A percentile compares a stretch with the other conserved stretches of the same genome.
phyloP scores from a whole-genome alignment of 1,140 invertebrate species.

The Cyclina sinensis region DNA sequence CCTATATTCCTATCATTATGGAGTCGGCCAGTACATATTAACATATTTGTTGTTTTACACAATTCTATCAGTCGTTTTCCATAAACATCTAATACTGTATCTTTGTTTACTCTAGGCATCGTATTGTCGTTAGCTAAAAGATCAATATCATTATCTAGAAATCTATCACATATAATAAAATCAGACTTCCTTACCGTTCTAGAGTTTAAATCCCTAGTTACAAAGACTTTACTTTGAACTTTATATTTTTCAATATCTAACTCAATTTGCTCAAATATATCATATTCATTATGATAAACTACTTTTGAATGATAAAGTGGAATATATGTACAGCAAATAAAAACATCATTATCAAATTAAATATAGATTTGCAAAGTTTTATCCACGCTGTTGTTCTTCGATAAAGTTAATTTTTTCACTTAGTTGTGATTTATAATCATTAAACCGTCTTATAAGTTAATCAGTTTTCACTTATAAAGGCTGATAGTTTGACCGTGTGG shows the following conservation, averaged over 20 bases:
- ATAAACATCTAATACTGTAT: not conserved
- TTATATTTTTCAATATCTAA: conserved; percentile 46
- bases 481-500: no score
- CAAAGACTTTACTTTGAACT: not conserved
- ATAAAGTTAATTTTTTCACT: no score
- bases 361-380: no score
- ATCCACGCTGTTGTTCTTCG: no score
- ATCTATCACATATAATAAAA: conserved; percentile 25
- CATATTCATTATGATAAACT: not conserved
- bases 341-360: not conserved
- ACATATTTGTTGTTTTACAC: not conserved
- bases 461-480: no score
- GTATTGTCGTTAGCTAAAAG: not conserved
- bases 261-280: conserved; percentile 41
- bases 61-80: not conserved
- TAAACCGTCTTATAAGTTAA: no score
- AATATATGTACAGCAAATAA: conserved; percentile 26
- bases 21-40: not conserved
- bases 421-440: no score
- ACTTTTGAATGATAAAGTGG: conserved; percentile 12
- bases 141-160: not conserved
- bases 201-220: conserved; percentile 32
- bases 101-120: not conserved
- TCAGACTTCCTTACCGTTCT: not conserved
- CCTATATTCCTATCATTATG: no score